These are phyloP conservation scores for Onychostruthus taczanowskii DNA, from an alignment of 2,113 vertebrate genomes.

Conservation along the genomic window DNA sequence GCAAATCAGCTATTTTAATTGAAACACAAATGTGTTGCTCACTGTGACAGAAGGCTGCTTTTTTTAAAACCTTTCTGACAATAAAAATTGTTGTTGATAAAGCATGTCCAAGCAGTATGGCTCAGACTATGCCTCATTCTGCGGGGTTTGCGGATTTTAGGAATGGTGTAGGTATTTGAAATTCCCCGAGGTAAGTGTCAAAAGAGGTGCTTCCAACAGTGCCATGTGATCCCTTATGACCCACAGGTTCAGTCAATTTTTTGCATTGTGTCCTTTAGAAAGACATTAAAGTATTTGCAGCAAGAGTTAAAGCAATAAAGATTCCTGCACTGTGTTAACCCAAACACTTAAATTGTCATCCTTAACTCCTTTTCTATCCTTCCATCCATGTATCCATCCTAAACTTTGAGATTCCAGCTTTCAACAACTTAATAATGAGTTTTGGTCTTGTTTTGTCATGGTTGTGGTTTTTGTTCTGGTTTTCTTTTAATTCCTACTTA, in stretches of 20 bases:
- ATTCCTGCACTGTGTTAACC: rapidly evolving
- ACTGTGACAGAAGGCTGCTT: neutral
- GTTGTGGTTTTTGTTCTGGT: neutral
- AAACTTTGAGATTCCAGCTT: neutral
- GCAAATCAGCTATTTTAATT: neutral
- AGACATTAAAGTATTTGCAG: neutral
- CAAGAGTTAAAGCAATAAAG: neutral
- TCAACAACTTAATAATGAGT: rapidly evolving
- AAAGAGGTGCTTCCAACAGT: neutral
- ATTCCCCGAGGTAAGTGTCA: neutral
- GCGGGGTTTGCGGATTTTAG: neutral
- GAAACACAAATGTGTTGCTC: neutral
- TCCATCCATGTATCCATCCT: neutral
- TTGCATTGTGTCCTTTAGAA: neutral
- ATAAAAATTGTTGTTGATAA: neutral
- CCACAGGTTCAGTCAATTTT: neutral
- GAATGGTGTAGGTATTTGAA: neutral
- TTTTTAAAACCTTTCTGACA: neutral
- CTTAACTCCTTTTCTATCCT: neutral
- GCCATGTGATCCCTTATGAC: neutral
- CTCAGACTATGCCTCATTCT: neutral
- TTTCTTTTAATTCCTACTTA: neutral
- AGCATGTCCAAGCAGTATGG: neutral
- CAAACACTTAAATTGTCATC: neutral
- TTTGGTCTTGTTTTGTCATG: neutral